Base-by-base conservation (phyloP, 1,140 invertebrate species). In the Melitaea cinxia region DNA sequence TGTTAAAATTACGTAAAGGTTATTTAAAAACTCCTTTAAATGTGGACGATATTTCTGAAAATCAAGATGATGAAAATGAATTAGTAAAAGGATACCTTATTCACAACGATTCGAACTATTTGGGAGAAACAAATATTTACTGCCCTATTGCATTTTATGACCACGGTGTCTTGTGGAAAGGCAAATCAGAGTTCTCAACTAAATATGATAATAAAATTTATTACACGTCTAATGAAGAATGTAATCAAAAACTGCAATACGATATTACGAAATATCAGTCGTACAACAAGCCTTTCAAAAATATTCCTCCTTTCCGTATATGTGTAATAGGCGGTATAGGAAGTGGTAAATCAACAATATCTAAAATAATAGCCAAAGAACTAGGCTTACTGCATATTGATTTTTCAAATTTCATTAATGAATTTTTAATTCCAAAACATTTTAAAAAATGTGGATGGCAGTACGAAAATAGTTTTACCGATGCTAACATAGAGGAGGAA, bases 81-180 rank as follows among this genome's bases (percentile, higher is more conserved):
- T 72, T 70, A 19, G 9, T 37, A 49, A 72, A 73, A 72, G 73
- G 83, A 69, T n/a, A 74, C 4, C 63, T 88, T 7, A 75, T 71
- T 0, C 81, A 85, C 64, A 83, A 91, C 56, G 78, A 87, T 42
- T 75, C 86, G 56, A 70, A 80, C 54, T 77, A 79, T 49, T 85
- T 92, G 19, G 91, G 93, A n/a, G 92, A 93, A 74, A 93, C 92
- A 4, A 84, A 76, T 61, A 47, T 86, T 59, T 94, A 91, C 63
- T 94, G 93, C 70, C 93, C 93, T 10, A 80, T 94, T 15, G 80
- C 91, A 5, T 92, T 91, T 70, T 70, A 82, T 53, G 79, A 91
- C 39, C 72, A 92, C 65, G 78, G 82, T 17, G 83, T 93, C n/a
- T 72, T 94, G 12, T 93, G 92, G 92, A 89, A 90, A 80, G 93